These are phyloP conservation scores for Cirrhinus molitorella DNA, from an alignment of 2,797 vertebrate species.

Conservation along the genomic window DNA sequence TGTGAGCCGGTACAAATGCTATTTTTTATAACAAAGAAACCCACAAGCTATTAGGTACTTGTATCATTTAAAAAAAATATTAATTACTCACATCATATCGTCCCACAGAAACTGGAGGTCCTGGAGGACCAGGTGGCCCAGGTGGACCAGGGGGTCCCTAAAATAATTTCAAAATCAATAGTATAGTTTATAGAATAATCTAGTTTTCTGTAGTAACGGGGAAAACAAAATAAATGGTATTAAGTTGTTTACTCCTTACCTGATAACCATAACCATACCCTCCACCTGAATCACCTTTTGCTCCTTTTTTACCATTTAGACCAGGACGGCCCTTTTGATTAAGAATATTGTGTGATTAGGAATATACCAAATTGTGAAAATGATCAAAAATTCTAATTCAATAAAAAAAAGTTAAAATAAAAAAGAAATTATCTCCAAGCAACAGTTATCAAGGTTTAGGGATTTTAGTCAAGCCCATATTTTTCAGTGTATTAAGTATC, in stretches of 20 bases:
- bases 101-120: conserved; percentile 57
- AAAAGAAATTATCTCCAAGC: neutral
- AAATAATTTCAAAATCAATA: conserved; percentile 22
- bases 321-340: conserved; percentile 89
- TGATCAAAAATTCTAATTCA: neutral
- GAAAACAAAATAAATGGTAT: neutral
- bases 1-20: neutral
- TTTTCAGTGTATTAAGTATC: neutral
- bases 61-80: neutral
- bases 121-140: conserved; percentile 81
- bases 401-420: too few species aligned
- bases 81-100: conserved; percentile 64
- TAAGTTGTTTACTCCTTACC: conserved; percentile 74
- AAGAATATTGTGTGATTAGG: conserved; percentile 30
- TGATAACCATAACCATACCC: conserved; percentile 63
- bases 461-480: neutral
- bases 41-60: neutral
- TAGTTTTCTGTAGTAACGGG: neutral
- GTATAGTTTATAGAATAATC: neutral
- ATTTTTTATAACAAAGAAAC: neutral
- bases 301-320: conserved; percentile 88
- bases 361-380: neutral
- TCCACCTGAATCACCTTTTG: conserved; percentile 83
- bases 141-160: conserved; percentile 77
- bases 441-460: neutral